phyloP scores from a whole-genome alignment of 2,113 vertebrate species.

The Fukomys damarensis region DNA sequence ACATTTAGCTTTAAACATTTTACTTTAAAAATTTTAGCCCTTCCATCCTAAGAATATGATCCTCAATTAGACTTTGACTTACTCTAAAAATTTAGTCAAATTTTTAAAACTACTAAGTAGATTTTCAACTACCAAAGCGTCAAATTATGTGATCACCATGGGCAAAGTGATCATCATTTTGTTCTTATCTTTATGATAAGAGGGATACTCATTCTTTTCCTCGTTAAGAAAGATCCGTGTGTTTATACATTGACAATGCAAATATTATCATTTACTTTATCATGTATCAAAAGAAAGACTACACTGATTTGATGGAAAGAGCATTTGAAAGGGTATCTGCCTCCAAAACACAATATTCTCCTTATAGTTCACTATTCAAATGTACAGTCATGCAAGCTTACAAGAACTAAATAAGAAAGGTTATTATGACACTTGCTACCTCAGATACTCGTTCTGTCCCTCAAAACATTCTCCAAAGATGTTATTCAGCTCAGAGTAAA shows the following conservation, averaged over 20 bases:
- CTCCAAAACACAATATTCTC: background rate
- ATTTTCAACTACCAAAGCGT: conserved; percentile 39
- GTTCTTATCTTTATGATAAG: background rate
- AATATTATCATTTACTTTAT: conserved; percentile 4
- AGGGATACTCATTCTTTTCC: background rate
- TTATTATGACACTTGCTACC: background rate
- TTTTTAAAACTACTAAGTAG: conserved; percentile 36
- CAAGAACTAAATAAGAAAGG: conserved; percentile 33
- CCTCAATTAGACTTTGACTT: background rate
- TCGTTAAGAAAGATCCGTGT: background rate
- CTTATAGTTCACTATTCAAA: background rate
- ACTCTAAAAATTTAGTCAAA: conserved; percentile 8
- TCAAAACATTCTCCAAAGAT: conserved; percentile 45
- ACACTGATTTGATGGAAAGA: background rate
- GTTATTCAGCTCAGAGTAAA: background rate
- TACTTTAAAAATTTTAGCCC: background rate
- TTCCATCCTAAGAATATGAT: background rate
- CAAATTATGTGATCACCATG: conserved; percentile 9
- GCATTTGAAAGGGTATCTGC: background rate
- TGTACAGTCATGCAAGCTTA: background rate
- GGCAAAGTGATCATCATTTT: background rate
- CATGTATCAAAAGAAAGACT: background rate
- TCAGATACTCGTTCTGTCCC: background rate
- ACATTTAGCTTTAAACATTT: background rate
- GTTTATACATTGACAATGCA: background rate